These are phyloP conservation scores for Eupithecia pulchellata DNA, from an alignment of 2,888 invertebrate genomes.

Conservation along the genomic window DNA sequence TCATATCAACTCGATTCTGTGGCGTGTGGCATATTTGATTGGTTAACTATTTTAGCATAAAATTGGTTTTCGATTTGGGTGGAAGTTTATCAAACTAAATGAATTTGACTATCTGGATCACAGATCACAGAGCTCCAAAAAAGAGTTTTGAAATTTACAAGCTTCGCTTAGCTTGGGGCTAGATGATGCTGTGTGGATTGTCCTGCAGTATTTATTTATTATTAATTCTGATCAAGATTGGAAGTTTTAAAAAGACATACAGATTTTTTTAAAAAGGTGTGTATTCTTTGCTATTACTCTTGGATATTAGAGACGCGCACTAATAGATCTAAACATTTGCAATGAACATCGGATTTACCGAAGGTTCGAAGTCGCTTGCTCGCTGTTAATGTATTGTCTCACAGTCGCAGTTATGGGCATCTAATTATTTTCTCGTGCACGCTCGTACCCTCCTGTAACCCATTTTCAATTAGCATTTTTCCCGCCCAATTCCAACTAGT, in stretches of 20 bases:
- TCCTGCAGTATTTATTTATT: no score
- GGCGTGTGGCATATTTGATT: background rate
- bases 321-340: no score
- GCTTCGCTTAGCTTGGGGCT: no score
- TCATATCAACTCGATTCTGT: background rate
- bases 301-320: no score
- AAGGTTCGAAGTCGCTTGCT: no score
- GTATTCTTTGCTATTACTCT: no score
- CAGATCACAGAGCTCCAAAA: background rate
- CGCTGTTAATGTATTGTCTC: background rate
- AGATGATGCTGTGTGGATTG: no score
- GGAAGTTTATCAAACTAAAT: background rate
- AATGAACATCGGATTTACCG: no score
- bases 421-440: background rate
- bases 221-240: background rate
- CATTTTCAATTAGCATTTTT: constrained; percentile 71
- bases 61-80: background rate
- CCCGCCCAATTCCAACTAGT: constrained; percentile 53
- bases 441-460: constrained; percentile 45
- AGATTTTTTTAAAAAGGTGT: no score
- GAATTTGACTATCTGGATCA: background rate
- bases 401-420: background rate
- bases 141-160: background rate
- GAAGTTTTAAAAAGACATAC: no score
- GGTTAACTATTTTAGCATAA: background rate